Evolutionary conservation across 1,140 invertebrate genomes (phyloP).

Genomic region (Callitettix versicolor): DNA sequence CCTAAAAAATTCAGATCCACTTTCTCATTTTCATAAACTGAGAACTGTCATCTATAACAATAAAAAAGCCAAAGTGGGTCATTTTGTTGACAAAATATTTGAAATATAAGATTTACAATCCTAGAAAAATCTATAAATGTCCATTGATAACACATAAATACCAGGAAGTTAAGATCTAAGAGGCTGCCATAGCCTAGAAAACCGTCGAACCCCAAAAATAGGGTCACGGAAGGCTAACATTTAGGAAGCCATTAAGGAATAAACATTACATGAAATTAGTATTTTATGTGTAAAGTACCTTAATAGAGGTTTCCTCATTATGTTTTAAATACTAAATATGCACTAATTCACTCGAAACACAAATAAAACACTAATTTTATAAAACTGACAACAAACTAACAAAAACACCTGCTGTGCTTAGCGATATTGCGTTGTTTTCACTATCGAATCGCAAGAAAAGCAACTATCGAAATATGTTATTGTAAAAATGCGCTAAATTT

Average conservation of each 20-base stretch:
- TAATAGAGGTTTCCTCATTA: constrained; percentile 14
- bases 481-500: too few species aligned
- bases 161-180: background rate
- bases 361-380: constrained; percentile 16
- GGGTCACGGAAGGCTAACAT: constrained; percentile 20
- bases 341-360: constrained; percentile 7
- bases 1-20: constrained; percentile 23
- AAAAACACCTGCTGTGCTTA: constrained; percentile 26
- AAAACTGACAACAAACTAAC: constrained; percentile 25
- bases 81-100: background rate
- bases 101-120: background rate
- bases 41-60: constrained; percentile 23
- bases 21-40: constrained; percentile 23
- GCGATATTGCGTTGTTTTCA: constrained; percentile 19
- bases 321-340: constrained; percentile 2
- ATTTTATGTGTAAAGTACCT: constrained; percentile 3
- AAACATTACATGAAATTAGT: background rate
- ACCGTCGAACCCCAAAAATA: constrained; percentile 27
- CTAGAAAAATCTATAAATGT: background rate
- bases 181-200: constrained; percentile 25
- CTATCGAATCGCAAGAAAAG: constrained; percentile 13
- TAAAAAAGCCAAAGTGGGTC: background rate
- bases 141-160: background rate
- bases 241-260: background rate
- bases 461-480: background rate